Evolutionary conservation across 2,888 invertebrate species (phyloP), one percentile per base, ranked within the genome.

Genomic region (Unio delphinus): DNA sequence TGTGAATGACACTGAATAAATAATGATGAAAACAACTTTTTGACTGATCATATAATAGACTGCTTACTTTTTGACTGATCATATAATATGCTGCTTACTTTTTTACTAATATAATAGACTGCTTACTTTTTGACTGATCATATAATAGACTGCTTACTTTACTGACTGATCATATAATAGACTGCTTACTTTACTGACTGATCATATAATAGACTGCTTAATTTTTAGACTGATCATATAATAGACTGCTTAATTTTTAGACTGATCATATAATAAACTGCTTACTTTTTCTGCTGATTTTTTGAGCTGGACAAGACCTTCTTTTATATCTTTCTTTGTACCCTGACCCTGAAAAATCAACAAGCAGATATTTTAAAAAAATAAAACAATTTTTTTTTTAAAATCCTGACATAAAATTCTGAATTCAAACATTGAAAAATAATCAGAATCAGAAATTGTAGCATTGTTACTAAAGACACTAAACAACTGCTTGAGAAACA

Each of bases 231-330:
- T 15, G 45, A 45, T 45, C 3, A 30, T 45, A 45, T 45, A 34
- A 64, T 54, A 34, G 23, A 23, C 23, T 23, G 23, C 23, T 23
- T 23, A 23, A 23, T 23, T 23, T 23, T 23, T 23, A 23, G 23
- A 23, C 23, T 23, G 23, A 23, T 23, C 23, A 23, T 30, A 45
- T 18, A 23, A 45, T 55, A 23, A 26, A 58, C 18, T 56, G 17
- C 66, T 55, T 70, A 87, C 87, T 81, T 81, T 78, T 54, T 80
- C 77, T 18, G 89, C 89, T 15, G 88, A 82, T 68, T 81, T 80
- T 64, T 84, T 73, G 4, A 89, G 64, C 18, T 83, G 78, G 55
- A 77, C 73, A 34, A 85, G 66, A 1, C 86, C 89, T 63, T 82
- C 79, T 18, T 82, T 75, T 26, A 80, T 65, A 69, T 89, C 85